These are phyloP conservation scores for Labeo calbasu DNA, from an alignment of 2,797 vertebrate genomes.

Conservation along the genomic window DNA sequence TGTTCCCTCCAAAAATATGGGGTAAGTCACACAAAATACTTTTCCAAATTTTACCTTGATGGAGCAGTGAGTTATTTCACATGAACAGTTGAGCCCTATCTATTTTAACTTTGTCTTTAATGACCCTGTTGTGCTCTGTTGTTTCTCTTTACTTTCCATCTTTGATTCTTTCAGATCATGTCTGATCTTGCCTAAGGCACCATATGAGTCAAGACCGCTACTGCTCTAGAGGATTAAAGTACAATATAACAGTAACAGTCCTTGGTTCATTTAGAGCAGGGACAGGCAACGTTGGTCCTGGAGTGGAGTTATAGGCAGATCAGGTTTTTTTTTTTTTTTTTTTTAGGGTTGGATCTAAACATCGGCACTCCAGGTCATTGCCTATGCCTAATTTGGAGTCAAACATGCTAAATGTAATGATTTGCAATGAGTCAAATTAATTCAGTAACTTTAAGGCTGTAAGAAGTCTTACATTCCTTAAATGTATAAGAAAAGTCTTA, in stretches of 20 bases:
- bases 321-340: no score
- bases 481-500: no score
- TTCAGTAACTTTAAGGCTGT: neutral
- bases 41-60: neutral
- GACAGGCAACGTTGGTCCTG: no score
- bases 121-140: neutral
- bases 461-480: no score
- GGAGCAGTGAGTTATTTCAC: neutral
- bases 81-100: neutral
- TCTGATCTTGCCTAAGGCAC: neutral
- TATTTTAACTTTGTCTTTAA: neutral
- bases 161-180: neutral
- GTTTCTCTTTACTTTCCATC: neutral
- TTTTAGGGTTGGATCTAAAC: no score
- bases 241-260: neutral
- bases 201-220: neutral
- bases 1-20: neutral
- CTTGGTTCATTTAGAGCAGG: neutral
- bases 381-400: neutral
- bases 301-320: no score
- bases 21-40: neutral
- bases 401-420: neutral
- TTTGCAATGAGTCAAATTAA: neutral
- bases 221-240: neutral
- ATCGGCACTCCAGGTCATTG: no score